Percentiles rank a stretch among this genome's conserved stretches.
Conservation (phyloP, 2,888 invertebrate species). For the Chrysotoxum bicinctum region DNA sequence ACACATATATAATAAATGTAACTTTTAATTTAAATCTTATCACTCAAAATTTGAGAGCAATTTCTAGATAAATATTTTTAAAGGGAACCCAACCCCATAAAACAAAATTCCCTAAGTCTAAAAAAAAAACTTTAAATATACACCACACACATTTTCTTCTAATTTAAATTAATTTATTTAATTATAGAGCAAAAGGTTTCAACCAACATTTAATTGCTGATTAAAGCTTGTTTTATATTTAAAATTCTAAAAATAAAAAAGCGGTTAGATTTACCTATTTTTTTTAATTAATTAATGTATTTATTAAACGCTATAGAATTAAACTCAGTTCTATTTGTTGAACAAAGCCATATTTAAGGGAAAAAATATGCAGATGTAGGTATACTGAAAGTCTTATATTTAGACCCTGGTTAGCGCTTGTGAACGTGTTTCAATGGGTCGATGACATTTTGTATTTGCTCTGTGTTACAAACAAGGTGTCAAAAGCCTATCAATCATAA, state of each 20-base stretch:
- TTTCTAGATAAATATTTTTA: too few relatives aligned
- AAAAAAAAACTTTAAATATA: too few relatives aligned
- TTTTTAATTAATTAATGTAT: constrained; percentile 6
- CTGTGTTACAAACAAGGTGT: constrained; percentile 13
- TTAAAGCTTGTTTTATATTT: constrained; percentile 2
- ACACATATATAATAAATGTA: too few relatives aligned
- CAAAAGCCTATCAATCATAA: constrained; percentile 21
- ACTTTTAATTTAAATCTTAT: too few relatives aligned
- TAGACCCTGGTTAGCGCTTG: neutral
- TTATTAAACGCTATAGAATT: neutral
- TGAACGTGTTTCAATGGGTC: constrained; percentile 11
- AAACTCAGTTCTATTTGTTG: neutral
- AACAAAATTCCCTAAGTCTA: too few relatives aligned
- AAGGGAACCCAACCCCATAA: too few relatives aligned
- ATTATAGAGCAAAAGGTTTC: constrained; percentile 13
- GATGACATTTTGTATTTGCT: neutral
- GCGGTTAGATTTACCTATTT: neutral
- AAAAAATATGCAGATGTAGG: neutral
- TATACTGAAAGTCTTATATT: neutral
- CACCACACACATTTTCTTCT: neutral
- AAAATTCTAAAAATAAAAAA: constrained; percentile 11
- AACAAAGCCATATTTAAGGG: neutral
- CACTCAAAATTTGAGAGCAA: too few relatives aligned
- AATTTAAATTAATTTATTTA: neutral
- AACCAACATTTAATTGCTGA: neutral